Conservation (phyloP, 2,797 vertebrate species). For the Oreonectes daqikongensis region DNA sequence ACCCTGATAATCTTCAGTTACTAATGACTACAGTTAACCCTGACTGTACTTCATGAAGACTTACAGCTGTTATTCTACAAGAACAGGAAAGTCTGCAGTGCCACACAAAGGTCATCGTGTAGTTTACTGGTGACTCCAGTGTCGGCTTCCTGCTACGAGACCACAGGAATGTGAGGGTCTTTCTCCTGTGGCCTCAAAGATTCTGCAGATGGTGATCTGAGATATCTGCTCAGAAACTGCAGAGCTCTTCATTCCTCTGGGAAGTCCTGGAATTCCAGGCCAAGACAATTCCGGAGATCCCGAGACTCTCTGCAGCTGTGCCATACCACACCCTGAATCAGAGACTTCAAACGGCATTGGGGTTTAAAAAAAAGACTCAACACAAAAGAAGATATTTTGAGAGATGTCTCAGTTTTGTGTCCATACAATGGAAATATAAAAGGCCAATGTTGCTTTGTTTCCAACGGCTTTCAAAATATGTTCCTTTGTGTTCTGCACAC, state of each 20-base stretch:
- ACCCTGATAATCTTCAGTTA: constrained; percentile 18
- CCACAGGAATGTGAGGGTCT: constrained; percentile 47
- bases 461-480: no score
- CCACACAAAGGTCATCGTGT: constrained; percentile 21
- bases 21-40: constrained; percentile 24
- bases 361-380: no score
- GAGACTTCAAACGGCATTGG: constrained; percentile 46
- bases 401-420: no score
- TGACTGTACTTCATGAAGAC: constrained; percentile 27
- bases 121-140: constrained; percentile 37
- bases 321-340: constrained; percentile 49
- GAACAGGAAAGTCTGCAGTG: constrained; percentile 29
- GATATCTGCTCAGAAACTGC: constrained; percentile 37
- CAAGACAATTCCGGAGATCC: constrained; percentile 34
- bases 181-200: constrained; percentile 34
- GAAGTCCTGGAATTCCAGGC: constrained; percentile 54
- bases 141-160: constrained; percentile 32
- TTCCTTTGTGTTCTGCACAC: no score
- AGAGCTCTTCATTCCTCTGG: constrained; percentile 55
- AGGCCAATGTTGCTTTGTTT: no score
- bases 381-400: no score
- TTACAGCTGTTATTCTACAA: constrained; percentile 23
- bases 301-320: constrained; percentile 49
- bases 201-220: constrained; percentile 46
- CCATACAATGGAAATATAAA: no score